Evolutionary conservation across 2,797 vertebrate genomes (phyloP).

Genomic region (Thunnus albacares): DNA sequence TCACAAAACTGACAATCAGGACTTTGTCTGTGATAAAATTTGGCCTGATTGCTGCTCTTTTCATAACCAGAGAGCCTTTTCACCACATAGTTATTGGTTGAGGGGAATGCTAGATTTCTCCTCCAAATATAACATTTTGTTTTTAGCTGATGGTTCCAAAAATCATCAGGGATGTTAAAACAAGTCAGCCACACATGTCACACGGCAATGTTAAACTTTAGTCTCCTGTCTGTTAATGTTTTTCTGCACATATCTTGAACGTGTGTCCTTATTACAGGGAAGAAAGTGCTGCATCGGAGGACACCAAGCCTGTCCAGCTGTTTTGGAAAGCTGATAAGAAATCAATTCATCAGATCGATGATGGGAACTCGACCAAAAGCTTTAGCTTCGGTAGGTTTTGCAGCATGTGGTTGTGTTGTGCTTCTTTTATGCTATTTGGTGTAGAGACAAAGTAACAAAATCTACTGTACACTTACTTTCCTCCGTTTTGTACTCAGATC

Average conservation of each 20-base stretch:
- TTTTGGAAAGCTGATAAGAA: slow-evolving; percentile 90
- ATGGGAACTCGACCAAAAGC: slow-evolving; percentile 87
- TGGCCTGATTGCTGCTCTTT: background rate
- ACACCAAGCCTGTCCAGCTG: slow-evolving; percentile 78
- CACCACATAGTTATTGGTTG: background rate
- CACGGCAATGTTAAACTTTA: background rate
- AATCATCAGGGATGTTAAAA: background rate
- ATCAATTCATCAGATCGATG: slow-evolving; percentile 89
- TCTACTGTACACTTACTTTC: background rate
- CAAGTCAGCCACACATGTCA: background rate
- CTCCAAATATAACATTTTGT: background rate
- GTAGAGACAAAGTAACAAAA: background rate
- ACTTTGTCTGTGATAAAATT: background rate
- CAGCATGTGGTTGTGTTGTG: background rate
- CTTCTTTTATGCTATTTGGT: background rate
- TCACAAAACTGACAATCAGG: no score
- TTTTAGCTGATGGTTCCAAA: background rate
- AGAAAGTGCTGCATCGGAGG: slow-evolving; percentile 53
- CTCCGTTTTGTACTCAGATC: slow-evolving; percentile 83
- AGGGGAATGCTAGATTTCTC: background rate
- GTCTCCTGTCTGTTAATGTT: background rate
- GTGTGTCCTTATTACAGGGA: slow-evolving; percentile 70
- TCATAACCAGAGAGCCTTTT: background rate
- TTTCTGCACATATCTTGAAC: background rate
- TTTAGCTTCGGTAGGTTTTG: slow-evolving; percentile 91